Evolutionary conservation across 92 coral and sea anemone species (phyloP), one percentile per base, ranked within the genome.

Genomic region (Epizoanthus scotinus): DNA sequence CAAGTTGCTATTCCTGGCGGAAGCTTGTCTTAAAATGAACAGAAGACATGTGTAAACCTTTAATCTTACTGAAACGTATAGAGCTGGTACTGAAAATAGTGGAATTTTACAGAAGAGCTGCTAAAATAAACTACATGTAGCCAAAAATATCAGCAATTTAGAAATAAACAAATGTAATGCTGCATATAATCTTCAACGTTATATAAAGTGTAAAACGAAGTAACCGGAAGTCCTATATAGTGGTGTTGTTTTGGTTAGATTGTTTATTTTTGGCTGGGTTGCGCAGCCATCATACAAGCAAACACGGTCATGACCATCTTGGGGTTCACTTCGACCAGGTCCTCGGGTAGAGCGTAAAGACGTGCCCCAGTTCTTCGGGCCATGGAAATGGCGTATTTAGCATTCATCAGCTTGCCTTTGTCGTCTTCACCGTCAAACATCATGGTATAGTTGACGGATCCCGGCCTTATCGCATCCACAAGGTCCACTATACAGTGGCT

Each of bases 331-430:
- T 96, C 98, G 6, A 91, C 96, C 73, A 96, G 89, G 85, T 96
- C 99, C 67, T 96, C 99, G 18, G 99, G 98, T 60, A 96, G 88
- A 15, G 98, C 99, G 65, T 93, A 96, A 77, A 96, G 70, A 25
- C 89, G 86, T 36, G 99, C 97, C 44, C 99, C 99, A 73, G 90
- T 79, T 80, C 87, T 96, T 60, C 99, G 93, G 63, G 93, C 98
- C 99, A 96, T 96, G 15, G 98, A 96, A 78, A 94, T 91, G 15
- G 99, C 99, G 75, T 94, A 96, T 88, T 94, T 93, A 34, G 99
- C 99, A 70, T 93, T 96, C 70, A 88, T 82, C 73, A 93, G 65
- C 84, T 84, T 85, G 65, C 74, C 91, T 8, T 93, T 94, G 27
- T 93, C 94, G 18, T 81, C 88, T 0, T 82, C 82, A 0, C 86